These are phyloP conservation scores for Rissa tridactyla DNA, from an alignment of 2,113 vertebrate species.

Conservation along the genomic window DNA sequence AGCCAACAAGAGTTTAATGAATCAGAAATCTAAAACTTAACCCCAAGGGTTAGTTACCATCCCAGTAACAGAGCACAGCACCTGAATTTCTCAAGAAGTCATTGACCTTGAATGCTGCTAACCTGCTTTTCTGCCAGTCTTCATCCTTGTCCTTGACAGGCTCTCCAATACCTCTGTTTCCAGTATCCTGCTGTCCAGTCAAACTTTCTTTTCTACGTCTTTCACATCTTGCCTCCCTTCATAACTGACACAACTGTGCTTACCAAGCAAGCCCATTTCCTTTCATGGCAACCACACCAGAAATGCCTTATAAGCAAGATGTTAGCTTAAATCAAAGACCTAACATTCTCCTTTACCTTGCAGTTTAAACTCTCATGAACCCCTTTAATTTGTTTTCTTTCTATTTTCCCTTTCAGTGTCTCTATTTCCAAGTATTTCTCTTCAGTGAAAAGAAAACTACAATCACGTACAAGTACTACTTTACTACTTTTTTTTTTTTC, in stretches of 20 bases:
- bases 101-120: not conserved
- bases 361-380: not conserved
- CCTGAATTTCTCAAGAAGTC: not conserved
- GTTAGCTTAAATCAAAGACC: not conserved
- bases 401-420: not conserved
- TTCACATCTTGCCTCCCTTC: not conserved
- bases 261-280: not conserved
- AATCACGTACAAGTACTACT: not conserved
- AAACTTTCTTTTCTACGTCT: not conserved
- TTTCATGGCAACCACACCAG: not conserved
- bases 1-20: not conserved
- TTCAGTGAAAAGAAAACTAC: not conserved
- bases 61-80: not conserved
- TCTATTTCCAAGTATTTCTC: not conserved
- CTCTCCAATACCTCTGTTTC: not conserved
- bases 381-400: not conserved
- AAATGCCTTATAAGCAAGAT: rapidly evolving
- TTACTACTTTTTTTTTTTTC: not conserved
- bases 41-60: not conserved
- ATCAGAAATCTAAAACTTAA: not conserved
- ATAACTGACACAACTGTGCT: not conserved
- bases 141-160: not conserved
- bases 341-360: not conserved
- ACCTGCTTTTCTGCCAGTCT: not conserved
- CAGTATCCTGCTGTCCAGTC: not conserved